A percentile compares a stretch with the other conserved stretches of the same genome.
These are phyloP conservation scores for Meganola albula DNA, from an alignment of 2,888 invertebrate genomes.

Conservation along the genomic window DNA sequence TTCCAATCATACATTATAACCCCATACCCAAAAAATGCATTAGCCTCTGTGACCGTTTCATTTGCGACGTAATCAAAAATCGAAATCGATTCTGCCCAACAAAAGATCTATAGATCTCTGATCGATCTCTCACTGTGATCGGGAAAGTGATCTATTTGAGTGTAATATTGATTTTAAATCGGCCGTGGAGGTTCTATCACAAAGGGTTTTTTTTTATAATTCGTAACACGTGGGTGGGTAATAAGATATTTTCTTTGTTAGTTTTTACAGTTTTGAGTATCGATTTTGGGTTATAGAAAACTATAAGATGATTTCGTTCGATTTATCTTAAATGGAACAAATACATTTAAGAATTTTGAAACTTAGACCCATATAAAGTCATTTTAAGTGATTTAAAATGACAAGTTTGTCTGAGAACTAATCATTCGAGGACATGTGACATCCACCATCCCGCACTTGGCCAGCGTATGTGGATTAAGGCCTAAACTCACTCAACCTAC, in stretches of 20 bases:
- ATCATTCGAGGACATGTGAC: too few relatives aligned
- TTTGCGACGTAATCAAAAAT: slow-evolving; percentile 59
- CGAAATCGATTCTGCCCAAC: slow-evolving; percentile 63
- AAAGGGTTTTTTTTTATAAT: slow-evolving; percentile 34
- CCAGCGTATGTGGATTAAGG: too few relatives aligned
- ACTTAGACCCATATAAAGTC: too few relatives aligned
- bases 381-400: too few relatives aligned
- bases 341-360: too few relatives aligned
- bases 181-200: slow-evolving; percentile 48
- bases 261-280: neutral
- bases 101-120: slow-evolving; percentile 66
- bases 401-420: too few relatives aligned
- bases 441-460: too few relatives aligned
- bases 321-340: too few relatives aligned
- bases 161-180: slow-evolving; percentile 71
- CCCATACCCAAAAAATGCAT: slow-evolving; percentile 32
- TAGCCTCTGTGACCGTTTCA: slow-evolving; percentile 41
- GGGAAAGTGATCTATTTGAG: slow-evolving; percentile 62
- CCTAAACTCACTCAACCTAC: too few relatives aligned
- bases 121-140: slow-evolving; percentile 71
- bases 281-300: too few relatives aligned
- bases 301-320: too few relatives aligned
- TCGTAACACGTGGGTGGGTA: slow-evolving; percentile 26
- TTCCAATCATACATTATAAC: slow-evolving; percentile 29
- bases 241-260: slow-evolving; percentile 5